A percentile compares a stretch with the other conserved stretches of the same genome.
Conservation (phyloP, 1,140 invertebrate species). For the Dendroctonus ponderosae region DNA sequence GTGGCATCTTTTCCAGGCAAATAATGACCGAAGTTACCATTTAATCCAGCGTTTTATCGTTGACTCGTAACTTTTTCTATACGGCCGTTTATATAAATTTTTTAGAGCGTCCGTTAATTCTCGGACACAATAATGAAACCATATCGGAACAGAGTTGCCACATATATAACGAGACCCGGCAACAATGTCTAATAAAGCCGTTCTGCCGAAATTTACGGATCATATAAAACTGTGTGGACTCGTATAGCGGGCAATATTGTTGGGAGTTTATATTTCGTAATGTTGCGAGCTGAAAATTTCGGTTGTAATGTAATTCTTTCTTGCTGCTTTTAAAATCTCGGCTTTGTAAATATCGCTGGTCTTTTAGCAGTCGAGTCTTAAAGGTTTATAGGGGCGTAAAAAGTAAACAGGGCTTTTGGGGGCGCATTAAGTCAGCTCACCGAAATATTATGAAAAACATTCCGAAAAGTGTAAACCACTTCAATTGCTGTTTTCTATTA, state of each 20-base stretch:
- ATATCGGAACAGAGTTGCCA: neutral
- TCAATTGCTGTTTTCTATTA: too few species aligned
- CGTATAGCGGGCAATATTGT: conserved; percentile 12
- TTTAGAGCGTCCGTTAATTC: neutral
- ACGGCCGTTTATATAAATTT: neutral
- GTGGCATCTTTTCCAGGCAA: too few species aligned
- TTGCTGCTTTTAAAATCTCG: conserved; percentile 6
- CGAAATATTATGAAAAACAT: too few species aligned
- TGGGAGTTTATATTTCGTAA: conserved; percentile 15
- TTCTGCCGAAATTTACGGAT: conserved; percentile 10
- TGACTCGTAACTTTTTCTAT: neutral
- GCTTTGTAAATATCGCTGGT: neutral
- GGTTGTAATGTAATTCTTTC: conserved; percentile 10
- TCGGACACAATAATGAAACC: conserved; percentile 10
- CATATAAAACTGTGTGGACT: conserved; percentile 9
- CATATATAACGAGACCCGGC: conserved; percentile 4
- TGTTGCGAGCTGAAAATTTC: conserved; percentile 12
- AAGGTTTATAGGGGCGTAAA: neutral
- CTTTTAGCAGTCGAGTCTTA: neutral
- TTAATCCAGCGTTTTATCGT: neutral
- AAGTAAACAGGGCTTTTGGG: too few species aligned
- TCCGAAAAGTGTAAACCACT: too few species aligned
- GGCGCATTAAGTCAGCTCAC: too few species aligned
- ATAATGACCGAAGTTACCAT: too few species aligned
- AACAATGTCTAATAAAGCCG: conserved; percentile 13